Base-by-base conservation (phyloP, 2,888 invertebrate species). In the Linyphia triangularis region DNA sequence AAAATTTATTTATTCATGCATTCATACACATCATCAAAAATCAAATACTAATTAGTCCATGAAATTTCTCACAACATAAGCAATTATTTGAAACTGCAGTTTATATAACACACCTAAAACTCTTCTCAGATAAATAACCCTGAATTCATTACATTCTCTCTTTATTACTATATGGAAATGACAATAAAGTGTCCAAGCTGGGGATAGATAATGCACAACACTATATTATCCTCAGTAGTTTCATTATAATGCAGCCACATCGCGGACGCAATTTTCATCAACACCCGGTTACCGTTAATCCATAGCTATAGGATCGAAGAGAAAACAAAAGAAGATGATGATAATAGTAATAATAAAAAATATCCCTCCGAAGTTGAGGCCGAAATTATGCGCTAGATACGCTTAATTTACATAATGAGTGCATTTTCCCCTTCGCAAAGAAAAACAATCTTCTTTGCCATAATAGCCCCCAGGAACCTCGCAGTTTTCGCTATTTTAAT, bases 361-460 rank as follows among this genome's bases (percentile, higher is more conserved):
- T 13, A 26, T 10, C 30, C 63, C 19, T 28, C 61, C 69, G 51
- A 81, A 37, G 65, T 65, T 73, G 61, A 51, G 43, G 5, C 73
- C 67, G 19, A 82, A 82, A 82, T 82, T 82, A 82, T 82, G 82
- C 82, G 63, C 40, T 61, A 63, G 82, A 85, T 85, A 51, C 40
- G 75, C 77, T 85, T 85, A 75, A 85, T 85, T 85, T 85, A 59
- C 84, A 85, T 85, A 85, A 85, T 85, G 84, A 85, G 84, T n/a
- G 69, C 19, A 22, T 37, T 30, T 30, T 24, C 63, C n/a, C 51
- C 78, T 43, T 28, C 6, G 10, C 67, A 26, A 82, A 85, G 77
- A 77, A 85, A 85, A 85, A 85, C 75, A 77, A 65, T 37, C 67
- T 77, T n/a, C 51, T 13, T 9, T 43, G 40, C 40, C n/a, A 69